Percentiles rank a stretch among this genome's conserved stretches.
These are phyloP conservation scores for Coendou prehensilis DNA, from an alignment of 2,797 vertebrate genomes.

Conservation along the genomic window DNA sequence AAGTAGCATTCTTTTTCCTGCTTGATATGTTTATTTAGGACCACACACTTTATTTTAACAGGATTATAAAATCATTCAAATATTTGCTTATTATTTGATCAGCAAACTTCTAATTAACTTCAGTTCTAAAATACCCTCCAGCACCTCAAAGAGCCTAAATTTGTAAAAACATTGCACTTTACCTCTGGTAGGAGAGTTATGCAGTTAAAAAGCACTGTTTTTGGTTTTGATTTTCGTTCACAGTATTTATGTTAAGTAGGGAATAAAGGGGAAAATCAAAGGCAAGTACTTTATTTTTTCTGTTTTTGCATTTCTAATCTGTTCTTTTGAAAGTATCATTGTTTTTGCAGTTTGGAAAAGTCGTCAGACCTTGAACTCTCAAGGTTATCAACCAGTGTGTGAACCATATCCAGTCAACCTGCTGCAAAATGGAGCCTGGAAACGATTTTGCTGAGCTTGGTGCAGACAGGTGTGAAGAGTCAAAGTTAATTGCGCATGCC, in stretches of 20 bases:
- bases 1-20: not conserved
- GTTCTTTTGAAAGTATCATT: constrained; percentile 43
- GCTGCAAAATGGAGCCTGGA: not conserved
- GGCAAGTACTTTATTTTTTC: not conserved
- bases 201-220: not conserved
- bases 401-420: not conserved
- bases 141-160: not conserved
- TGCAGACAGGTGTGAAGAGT: not conserved
- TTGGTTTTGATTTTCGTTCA: not conserved
- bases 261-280: not conserved
- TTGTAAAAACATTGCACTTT: not conserved
- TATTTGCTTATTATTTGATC: constrained; percentile 29
- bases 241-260: not conserved
- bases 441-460: not conserved
- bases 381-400: not conserved
- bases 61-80: not conserved
- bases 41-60: constrained; percentile 57
- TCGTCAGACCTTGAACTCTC: constrained; percentile 26
- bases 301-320: constrained; percentile 16
- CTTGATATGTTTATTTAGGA: constrained; percentile 23
- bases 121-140: constrained; percentile 15
- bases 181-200: not conserved
- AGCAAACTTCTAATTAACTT: not conserved
- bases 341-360: not conserved
- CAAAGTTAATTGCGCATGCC: not conserved